Percentiles rank a stretch among this genome's conserved stretches.
Conservation (phyloP, 2,113 vertebrate species). For the Coryphaenoides rupestris region DNA sequence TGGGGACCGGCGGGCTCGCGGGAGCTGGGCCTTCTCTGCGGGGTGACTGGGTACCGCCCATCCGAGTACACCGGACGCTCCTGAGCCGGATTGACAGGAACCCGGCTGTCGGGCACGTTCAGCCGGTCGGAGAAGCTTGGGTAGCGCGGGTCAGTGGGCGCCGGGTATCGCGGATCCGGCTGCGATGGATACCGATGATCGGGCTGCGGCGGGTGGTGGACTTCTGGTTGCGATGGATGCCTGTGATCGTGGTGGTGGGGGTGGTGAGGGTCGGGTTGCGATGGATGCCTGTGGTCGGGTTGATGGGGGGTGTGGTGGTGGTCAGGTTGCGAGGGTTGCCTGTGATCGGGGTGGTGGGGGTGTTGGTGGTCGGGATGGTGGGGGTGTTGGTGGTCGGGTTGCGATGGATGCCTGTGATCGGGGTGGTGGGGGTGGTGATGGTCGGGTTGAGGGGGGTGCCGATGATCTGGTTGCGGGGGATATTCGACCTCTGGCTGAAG, state of each 20-base stretch:
- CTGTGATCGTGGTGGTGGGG: background rate
- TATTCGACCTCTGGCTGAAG: background rate
- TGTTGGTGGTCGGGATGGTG: conserved; percentile 12
- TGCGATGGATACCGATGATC: conserved; percentile 30
- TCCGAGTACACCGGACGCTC: conserved; percentile 21
- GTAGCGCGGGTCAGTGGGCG: conserved; percentile 47
- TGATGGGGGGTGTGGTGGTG: background rate
- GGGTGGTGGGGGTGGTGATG: background rate
- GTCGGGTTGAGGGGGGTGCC: conserved; percentile 17
- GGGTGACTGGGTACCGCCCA: conserved; percentile 39
- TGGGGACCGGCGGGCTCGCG: conserved; percentile 34
- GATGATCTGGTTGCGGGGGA: conserved; percentile 9
- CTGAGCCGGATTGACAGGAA: conserved; percentile 5
- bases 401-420: conserved; percentile 4
- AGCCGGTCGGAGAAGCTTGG: conserved; percentile 50
- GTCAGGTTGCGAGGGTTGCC: background rate
- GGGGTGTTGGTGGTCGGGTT: conserved; percentile 12
- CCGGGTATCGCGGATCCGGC: conserved; percentile 38
- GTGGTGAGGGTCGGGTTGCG: conserved; percentile 5
- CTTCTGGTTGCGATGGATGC: conserved; percentile 14
- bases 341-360: conserved; percentile 12
- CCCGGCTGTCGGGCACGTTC: conserved; percentile 48
- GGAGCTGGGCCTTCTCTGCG: conserved; percentile 48
- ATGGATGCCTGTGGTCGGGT: conserved; percentile 17
- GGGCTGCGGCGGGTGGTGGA: conserved; percentile 16